Evolutionary conservation across 1,140 invertebrate genomes (phyloP), one percentile per base, ranked within the genome.

Genomic region (Episyrphus balteatus): DNA sequence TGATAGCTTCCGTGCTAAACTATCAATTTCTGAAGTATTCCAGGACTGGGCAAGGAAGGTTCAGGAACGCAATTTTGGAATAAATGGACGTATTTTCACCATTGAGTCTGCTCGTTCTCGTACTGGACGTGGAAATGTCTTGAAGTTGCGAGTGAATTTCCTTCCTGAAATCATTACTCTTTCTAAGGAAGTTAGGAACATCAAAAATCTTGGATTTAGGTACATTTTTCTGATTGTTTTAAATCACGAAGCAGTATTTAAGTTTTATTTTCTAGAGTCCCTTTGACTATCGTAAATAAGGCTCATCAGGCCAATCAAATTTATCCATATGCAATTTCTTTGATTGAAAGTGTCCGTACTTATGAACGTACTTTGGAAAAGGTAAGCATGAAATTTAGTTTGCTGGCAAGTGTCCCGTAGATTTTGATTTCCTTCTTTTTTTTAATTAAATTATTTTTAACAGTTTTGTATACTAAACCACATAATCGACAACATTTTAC

Each of bases 221-320:
- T 76, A 19, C 18, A 15, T 2, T n/a, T 21, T 19, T 21, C 14
- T 18, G 10, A 14, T 26, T 40, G 12, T 31, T 14, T 11, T 33
- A 17, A n/a, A 14, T 32, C 43, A 47, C 14, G n/a, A 46, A 21
- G 10, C 19, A 42, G 17, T 26, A 17, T 42, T 45, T 44, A 5
- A 26, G 37, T 32, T 41, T 11, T 14, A 0, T 49, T 46, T 14
- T 26, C 8, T 42, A 76, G 97, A 53, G 92, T 99, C 38, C 96
- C 96, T 3, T 68, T 99, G 51, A 89, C 92, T 3, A 98, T 99
- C 55, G 92, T 99, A 1, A 99, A 99, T 70, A 98, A 98, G 71
- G 95, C 96, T 8, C 94, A 98, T 71, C 92, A 97, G 66, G 94
- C 95, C 1, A 98, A 98, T 71, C 91, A 97, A 66, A 78, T 98